Evolutionary conservation across 2,888 invertebrate genomes (phyloP), one percentile per base, ranked within the genome.

Genomic region (Chloromyia formosa): DNA sequence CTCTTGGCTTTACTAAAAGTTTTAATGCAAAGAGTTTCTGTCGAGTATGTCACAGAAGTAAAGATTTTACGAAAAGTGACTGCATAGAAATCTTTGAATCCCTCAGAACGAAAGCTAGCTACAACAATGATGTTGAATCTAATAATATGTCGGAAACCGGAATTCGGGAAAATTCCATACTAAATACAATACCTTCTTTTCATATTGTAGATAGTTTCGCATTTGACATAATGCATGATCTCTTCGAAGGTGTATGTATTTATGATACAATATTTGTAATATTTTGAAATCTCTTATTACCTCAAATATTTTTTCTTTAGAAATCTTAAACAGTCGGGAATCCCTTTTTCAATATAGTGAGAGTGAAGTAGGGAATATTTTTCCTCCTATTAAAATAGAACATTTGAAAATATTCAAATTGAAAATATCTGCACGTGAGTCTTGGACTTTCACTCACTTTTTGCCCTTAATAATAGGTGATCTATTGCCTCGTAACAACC

Each of bases 151-250:
- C 66, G 71, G 9, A 18, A 12, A 73, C 62, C 18, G 61, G 74
- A 10, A 58, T 75, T 16, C 53, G 61, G 22, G 62, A 74, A 64
- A 12, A 12, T 76, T 54, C 74, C 27, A 35, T 35, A 35, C 27
- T 76, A 5, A 72, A 75, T 71, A 16, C 20, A 14, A 71, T 74
- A 45, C n/a, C 23, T 42, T 71, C 60, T 18, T 75, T 74, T 62
- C 64, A 75, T n/a, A 62, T 71, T 0, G 40, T 53, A 12, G 56
- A 74, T 10, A 71, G 69, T 64, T 64, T 74, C 23, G 23, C 62
- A 20, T 69, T 35, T 7, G 74, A 74, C 54, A 61, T 76, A 4
- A 76, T 74, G 76, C 76, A 76, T 22, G 76, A 76, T 42, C 3
- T 35, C 27, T 35, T 35, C 7, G 27, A 35, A 35, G 27, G 27